Conservation (phyloP, 2,113 vertebrate genomes). For the Strix aluco region DNA sequence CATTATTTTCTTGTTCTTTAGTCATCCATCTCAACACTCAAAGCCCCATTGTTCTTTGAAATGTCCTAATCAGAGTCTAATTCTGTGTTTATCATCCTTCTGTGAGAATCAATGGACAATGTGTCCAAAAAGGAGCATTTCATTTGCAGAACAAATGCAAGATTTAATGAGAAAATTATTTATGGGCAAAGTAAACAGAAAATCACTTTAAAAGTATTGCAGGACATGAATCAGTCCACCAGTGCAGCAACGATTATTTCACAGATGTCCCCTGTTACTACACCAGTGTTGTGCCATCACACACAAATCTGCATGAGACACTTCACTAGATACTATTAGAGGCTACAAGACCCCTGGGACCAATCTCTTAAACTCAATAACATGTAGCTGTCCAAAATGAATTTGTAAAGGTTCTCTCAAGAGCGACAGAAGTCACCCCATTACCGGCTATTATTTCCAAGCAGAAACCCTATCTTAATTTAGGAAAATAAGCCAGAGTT, state of each 20-base stretch:
- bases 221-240: not conserved
- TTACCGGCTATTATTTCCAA: not conserved
- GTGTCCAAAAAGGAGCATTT: not conserved
- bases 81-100: not conserved
- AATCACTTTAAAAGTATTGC: not conserved
- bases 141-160: not conserved
- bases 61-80: not conserved
- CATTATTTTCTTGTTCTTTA: not conserved
- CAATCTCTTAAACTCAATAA: not conserved
- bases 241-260: not conserved
- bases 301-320: not conserved
- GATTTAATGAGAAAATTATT: not conserved
- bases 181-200: not conserved
- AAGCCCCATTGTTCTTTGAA: not conserved
- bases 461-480: not conserved
- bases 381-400: not conserved
- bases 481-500: not conserved
- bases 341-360: not conserved
- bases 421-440: not conserved
- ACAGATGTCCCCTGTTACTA: not conserved
- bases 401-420: not conserved
- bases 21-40: not conserved
- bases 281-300: not conserved
- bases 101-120: not conserved
- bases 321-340: not conserved